Base-by-base conservation (phyloP, 2,797 vertebrate species). In the Microcaecilia unicolor region DNA sequence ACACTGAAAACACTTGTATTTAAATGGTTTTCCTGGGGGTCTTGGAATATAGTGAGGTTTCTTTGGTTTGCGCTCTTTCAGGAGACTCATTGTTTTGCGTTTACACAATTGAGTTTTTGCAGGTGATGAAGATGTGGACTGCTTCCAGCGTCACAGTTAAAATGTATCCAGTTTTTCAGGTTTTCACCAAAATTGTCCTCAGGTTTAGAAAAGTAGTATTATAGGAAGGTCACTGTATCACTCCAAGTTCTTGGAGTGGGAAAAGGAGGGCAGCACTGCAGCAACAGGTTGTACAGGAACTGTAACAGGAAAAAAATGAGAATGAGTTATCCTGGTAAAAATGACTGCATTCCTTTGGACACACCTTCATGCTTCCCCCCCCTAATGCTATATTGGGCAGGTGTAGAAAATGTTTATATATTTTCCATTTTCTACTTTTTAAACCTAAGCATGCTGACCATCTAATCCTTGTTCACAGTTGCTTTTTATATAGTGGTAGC, bases 1-100 rank as follows among this genome's bases (percentile, higher is more conserved):
- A 34, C 96, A 99, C 45, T 99, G 96, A 81, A 99, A 99, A 44
- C 96, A 99, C 71, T 98, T 97, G 66, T 97, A 98, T 65, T 93
- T 98, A 70, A 91, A 99, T 2, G 94, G 95, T 48, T 99, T 99
- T 35, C 95, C 95, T 0, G 91, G 91, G 4, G 95, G 96, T 31
- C 96, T 70, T 4, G 96, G 96, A 59, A 98, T 98, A 51, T 98
- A 99, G 48, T 99, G 95, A 5, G 95, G 96, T 66, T 96, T 92
- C 69, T 99, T 98, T 5, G 96, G 95, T 52, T 98, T 99, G 34
- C 94, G 88, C 36, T 92, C 89, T 47, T 90, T 90, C 36, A 68
- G 67, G 9, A 80, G 80, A 22, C 89, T 91, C 96, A 97, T 96
- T 9, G 57, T 67, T 31, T 22, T 40, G 15, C 25, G 34, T 41